phyloP scores from a whole-genome alignment of 2,888 invertebrate genomes.

The Agonopterix arenella region DNA sequence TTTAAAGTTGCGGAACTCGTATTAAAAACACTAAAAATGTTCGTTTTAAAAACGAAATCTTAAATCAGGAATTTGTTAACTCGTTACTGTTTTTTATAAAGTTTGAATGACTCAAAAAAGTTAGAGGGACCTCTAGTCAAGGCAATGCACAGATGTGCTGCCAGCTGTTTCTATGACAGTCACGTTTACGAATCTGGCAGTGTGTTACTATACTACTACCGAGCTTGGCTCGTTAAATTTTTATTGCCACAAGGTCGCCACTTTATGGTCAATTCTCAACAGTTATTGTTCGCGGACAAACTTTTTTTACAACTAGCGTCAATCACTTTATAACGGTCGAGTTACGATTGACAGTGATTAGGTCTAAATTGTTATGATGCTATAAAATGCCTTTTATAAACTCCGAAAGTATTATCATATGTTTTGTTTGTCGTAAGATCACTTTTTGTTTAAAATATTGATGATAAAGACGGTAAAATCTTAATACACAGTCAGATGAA shows the following conservation, averaged over 20 bases:
- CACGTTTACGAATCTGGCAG: constrained; percentile 63
- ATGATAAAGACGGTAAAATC: no score
- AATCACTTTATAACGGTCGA: constrained; percentile 53
- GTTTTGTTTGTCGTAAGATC: constrained; percentile 31
- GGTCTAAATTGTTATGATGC: constrained; percentile 62
- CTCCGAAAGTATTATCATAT: constrained; percentile 43
- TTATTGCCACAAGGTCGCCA: constrained; percentile 76
- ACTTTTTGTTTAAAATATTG: constrained; percentile 1
- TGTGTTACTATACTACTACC: constrained; percentile 52
- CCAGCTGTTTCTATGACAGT: constrained; percentile 72
- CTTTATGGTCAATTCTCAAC: constrained; percentile 76
- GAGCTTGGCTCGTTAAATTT: constrained; percentile 74
- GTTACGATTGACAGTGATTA: constrained; percentile 70
- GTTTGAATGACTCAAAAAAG: constrained; percentile 23
- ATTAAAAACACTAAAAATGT: neutral
- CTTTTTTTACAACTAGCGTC: constrained; percentile 61
- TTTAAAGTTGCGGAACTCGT: no score
- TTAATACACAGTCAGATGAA: no score
- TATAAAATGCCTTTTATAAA: constrained; percentile 57
- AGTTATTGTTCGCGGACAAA: constrained; percentile 69
- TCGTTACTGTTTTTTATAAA: constrained; percentile 36
- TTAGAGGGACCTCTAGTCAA: constrained; percentile 6
- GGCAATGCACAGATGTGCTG: constrained; percentile 43
- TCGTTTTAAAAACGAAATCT: constrained; percentile 13
- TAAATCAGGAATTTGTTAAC: constrained; percentile 47